A percentile compares a stretch with the other conserved stretches of the same genome.
Conservation (phyloP, 2,113 vertebrate species). For the Cercocebus atys region DNA sequence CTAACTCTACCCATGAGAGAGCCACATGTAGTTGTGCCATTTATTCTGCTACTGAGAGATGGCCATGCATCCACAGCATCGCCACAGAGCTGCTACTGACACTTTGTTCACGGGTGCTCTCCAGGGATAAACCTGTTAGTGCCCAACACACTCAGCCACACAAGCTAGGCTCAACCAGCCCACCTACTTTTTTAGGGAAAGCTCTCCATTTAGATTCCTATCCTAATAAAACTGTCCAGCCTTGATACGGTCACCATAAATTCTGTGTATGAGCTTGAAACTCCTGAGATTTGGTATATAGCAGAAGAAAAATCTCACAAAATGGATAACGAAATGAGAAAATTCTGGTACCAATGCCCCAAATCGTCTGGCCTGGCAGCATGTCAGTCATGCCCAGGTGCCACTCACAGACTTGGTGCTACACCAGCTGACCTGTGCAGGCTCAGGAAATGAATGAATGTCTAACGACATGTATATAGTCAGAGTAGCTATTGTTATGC, state of each 20-base stretch:
- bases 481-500: neutral
- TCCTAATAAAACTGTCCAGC: neutral
- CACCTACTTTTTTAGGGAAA: neutral
- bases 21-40: neutral
- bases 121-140: neutral
- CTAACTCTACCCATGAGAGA: neutral
- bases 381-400: fast-evolving
- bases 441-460: neutral
- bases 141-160: neutral
- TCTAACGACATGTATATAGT: neutral
- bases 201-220: neutral
- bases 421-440: neutral
- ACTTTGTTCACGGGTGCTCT: neutral
- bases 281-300: neutral
- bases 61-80: fast-evolving
- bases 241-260: neutral
- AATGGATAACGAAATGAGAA: neutral
- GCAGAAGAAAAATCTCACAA: neutral
- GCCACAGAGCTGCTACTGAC: neutral
- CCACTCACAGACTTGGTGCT: neutral
- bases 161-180: neutral
- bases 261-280: neutral
- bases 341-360: neutral
- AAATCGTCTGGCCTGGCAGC: neutral
- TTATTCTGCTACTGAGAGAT: neutral